These are phyloP conservation scores for Rhaphigaster nebulosa DNA, from an alignment of 2,888 invertebrate species.

Conservation along the genomic window DNA sequence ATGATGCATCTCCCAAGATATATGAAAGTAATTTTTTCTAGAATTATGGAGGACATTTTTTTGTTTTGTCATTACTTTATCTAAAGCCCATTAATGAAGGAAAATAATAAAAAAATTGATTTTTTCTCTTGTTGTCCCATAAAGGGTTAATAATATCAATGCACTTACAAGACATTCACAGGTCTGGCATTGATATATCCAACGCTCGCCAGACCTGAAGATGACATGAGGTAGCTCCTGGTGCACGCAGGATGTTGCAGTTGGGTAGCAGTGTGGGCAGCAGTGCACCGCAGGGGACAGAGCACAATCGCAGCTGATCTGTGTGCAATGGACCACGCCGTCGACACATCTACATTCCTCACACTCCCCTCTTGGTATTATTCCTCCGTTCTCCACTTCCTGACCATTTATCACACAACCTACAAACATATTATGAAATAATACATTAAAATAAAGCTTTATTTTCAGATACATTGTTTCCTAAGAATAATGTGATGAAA, in stretches of 20 bases:
- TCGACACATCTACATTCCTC: constrained; percentile 72
- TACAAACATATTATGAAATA: constrained; percentile 66
- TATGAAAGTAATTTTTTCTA: too few species aligned
- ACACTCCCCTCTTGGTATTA: constrained; percentile 71
- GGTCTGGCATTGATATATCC: constrained; percentile 92
- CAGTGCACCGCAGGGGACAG: constrained; percentile 70
- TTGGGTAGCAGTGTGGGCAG: constrained; percentile 85
- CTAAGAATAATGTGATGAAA: too few species aligned
- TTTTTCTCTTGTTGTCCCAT: too few species aligned
- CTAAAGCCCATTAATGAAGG: too few species aligned
- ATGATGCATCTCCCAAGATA: too few species aligned
- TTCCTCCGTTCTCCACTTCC: constrained; percentile 75
- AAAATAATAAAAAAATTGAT: too few species aligned
- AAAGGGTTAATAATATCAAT: too few species aligned
- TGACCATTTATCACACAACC: constrained; percentile 82
- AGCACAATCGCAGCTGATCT: constrained; percentile 80
- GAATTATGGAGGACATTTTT: too few species aligned
- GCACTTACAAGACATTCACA: constrained; percentile 87
- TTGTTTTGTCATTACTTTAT: too few species aligned
- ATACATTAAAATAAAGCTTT: not conserved
- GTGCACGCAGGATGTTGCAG: constrained; percentile 80
- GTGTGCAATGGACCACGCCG: constrained; percentile 79
- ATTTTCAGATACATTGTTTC: too few species aligned
- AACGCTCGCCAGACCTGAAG: constrained; percentile 85
- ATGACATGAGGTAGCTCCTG: constrained; percentile 83